phyloP scores from a whole-genome alignment of 2,888 invertebrate genomes.

The Koerneria pararmatus region DNA sequence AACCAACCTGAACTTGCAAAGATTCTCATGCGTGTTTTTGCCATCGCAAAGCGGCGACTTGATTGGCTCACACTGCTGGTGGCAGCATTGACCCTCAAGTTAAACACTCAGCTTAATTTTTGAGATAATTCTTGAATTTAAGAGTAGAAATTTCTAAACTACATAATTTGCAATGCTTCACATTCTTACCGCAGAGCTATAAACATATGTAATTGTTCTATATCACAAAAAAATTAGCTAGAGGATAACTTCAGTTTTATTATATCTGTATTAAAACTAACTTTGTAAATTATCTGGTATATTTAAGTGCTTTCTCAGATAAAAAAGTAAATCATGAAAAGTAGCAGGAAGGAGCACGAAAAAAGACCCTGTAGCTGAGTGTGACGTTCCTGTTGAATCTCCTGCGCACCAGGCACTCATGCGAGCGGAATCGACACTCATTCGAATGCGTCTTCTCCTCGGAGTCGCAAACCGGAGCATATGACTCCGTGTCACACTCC shows the following conservation, averaged over 20 bases:
- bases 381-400: background rate
- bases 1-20: constrained; percentile 13
- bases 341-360: background rate
- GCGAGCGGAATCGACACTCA: background rate
- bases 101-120: background rate
- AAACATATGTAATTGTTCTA: no score
- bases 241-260: no score
- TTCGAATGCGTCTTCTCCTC: constrained; percentile 5
- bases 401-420: background rate
- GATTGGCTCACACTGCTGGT: background rate
- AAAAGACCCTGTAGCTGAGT: background rate
- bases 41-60: background rate
- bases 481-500: background rate
- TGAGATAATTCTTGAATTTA: no score
- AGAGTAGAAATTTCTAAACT: no score
- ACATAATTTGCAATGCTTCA: no score
- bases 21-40: background rate
- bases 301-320: no score
- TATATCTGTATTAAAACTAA: no score
- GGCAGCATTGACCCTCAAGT: constrained; percentile 3
- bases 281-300: no score
- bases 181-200: no score
- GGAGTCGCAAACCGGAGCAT: constrained; percentile 6
- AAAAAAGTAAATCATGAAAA: no score
- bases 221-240: no score